Evolutionary conservation across 1,140 invertebrate genomes (phyloP).

Genomic region (Acyrthosiphon pisum): DNA sequence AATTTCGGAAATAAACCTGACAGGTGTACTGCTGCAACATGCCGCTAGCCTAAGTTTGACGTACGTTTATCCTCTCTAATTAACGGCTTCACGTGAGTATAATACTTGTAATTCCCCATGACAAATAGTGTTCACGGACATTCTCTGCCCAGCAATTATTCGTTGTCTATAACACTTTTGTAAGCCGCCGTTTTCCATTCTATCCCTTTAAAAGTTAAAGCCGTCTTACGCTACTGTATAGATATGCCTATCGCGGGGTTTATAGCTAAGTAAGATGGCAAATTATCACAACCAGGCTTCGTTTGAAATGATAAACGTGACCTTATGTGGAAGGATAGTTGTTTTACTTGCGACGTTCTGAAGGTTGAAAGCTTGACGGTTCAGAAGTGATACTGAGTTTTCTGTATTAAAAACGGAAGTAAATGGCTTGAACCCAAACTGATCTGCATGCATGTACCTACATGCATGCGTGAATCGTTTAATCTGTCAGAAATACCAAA

Average conservation of each 20-base stretch:
- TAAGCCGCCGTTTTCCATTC: neutral
- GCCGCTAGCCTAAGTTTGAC: neutral
- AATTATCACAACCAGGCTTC: constrained; percentile 19
- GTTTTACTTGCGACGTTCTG: neutral
- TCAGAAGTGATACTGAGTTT: neutral
- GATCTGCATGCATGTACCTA: neutral
- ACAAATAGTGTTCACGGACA: constrained; percentile 34
- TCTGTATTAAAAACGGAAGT: neutral
- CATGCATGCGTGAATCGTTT: neutral
- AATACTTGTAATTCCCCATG: constrained; percentile 33
- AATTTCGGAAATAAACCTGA: constrained; percentile 14
- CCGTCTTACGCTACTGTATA: neutral
- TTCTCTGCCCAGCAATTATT: constrained; percentile 44
- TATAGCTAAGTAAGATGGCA: constrained; percentile 4
- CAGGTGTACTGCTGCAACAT: neutral
- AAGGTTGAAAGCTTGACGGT: neutral
- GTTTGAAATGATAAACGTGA: neutral
- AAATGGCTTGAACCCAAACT: neutral
- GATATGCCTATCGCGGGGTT: neutral
- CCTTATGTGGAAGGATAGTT: neutral
- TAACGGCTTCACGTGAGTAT: constrained; percentile 43
- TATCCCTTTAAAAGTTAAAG: constrained; percentile 44
- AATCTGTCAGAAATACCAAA: neutral
- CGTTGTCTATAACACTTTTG: constrained; percentile 38
- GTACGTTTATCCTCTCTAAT: constrained; percentile 48